phyloP scores from a whole-genome alignment of 2,113 vertebrate species.

The Neofelis nebulosa region DNA sequence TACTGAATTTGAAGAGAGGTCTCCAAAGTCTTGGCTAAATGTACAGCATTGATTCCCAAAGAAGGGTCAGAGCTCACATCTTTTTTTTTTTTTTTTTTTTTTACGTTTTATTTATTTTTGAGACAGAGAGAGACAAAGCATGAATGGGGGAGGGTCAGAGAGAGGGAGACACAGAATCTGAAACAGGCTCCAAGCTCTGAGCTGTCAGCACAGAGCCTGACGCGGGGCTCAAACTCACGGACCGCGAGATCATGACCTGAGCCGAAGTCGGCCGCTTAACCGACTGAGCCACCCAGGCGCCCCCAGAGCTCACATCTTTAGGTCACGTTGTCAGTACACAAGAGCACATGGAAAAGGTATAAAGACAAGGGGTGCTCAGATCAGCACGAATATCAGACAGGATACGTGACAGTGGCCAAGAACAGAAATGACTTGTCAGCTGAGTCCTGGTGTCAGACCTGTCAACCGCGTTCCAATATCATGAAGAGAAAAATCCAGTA shows the following conservation, averaged over 20 bases:
- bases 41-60: conserved; percentile 23
- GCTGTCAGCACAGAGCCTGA: no score
- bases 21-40: not conserved
- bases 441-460: not conserved
- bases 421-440: not conserved
- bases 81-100: not conserved
- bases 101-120: no score
- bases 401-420: not conserved
- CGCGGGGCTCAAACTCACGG: no score
- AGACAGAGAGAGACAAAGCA: no score
- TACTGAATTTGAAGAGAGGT: not conserved
- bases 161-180: no score
- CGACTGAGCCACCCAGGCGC: no score
- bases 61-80: conserved; percentile 28
- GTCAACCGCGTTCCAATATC: not conserved
- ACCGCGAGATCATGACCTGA: no score
- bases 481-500: not conserved
- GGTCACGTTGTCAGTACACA: not conserved
- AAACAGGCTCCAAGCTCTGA: no score
- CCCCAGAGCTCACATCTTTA: not conserved
- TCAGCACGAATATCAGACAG: no score
- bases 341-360: not conserved
- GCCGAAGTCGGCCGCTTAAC: no score
- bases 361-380: not conserved
- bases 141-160: no score